A percentile compares a stretch with the other conserved stretches of the same genome.
Evolutionary conservation across 2,888 invertebrate species (phyloP).

Genomic region (Bellardia pandia): DNA sequence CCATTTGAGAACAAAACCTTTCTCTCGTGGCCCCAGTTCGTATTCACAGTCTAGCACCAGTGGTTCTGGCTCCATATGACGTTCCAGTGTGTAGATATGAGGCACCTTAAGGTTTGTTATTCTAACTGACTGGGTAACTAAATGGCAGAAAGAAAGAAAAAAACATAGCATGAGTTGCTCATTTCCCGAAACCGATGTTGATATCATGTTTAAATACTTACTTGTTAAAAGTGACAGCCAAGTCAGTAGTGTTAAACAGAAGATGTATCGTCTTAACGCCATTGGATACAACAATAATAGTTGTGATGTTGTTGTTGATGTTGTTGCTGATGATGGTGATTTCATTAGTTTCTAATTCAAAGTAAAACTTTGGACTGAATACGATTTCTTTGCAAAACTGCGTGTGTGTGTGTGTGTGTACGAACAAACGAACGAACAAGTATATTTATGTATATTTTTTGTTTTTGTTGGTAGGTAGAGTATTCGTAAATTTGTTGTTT

Average conservation of each 20-base stretch:
- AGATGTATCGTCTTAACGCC: constrained; percentile 80
- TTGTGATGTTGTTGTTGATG: constrained; percentile 6
- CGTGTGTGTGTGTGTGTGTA: constrained; percentile 16
- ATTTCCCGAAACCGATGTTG: not conserved
- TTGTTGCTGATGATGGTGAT: constrained; percentile 48
- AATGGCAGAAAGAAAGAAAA: not conserved
- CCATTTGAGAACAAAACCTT: constrained; percentile 84
- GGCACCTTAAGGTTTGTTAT: constrained; percentile 84
- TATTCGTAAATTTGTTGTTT: constrained; percentile 30
- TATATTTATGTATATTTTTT: constrained; percentile 42
- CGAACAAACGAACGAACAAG: constrained; percentile 13
- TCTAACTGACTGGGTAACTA: constrained; percentile 82
- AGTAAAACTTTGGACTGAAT: constrained; percentile 55
- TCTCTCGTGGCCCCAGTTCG: constrained; percentile 82
- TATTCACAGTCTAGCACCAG: constrained; percentile 84
- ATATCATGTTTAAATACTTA: constrained; percentile 62
- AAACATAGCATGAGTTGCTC: not conserved
- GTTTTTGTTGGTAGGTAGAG: constrained; percentile 26
- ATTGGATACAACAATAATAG: constrained; percentile 76
- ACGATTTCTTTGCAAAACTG: constrained; percentile 17
- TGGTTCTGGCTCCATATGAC: constrained; percentile 82
- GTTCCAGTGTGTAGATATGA: constrained; percentile 83
- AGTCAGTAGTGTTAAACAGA: constrained; percentile 79
- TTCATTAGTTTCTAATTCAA: constrained; percentile 70
- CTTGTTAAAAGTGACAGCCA: constrained; percentile 81